Evolutionary conservation across 2,113 vertebrate genomes (phyloP), one percentile per base, ranked within the genome.

Genomic region (Pungitius pungitius): DNA sequence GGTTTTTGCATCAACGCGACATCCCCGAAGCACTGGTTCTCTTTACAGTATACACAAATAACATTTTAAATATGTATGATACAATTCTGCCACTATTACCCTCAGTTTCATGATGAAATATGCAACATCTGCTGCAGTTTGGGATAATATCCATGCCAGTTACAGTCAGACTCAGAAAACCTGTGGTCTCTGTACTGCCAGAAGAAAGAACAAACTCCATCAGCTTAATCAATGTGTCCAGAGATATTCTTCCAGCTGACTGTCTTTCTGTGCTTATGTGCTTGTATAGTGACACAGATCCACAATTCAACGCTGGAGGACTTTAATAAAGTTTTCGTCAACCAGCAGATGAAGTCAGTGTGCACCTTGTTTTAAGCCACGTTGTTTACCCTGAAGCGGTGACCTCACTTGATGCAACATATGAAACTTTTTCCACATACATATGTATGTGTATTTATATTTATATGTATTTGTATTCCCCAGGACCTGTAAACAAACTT

Each of bases 261-360:
- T 79, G 69, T 52, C 51, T n/a, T 72, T 33, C 57, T 51, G 56
- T 71, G 54, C 64, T 71, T 5, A 18, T 77, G 59, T 45, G 51
- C 55, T 37, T 63, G 49, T 70, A 26, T 69, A 69, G 58, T 37
- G 37, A 47, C 47, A 59, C 15, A 6, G 56, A 37, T 60, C 69
- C 43, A 40, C 33, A 17, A 6, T 49, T 49, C 27, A 49, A 30
- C 55, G 18, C n/a, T 24, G 15, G 2, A 57, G 2, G 54, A 33
- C n/a, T 68, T 24, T 35, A n/a, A n/a, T n/a, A n/a, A n/a, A n/a
- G n/a, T n/a, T n/a, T n/a, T n/a, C n/a, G n/a, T n/a, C 5, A 47
- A 47, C 43, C 43, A 18, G 43, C 45, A 9, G 45, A 47, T 47
- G 1, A 47, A 47, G 45, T n/a, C 45, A 9, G 42, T 18, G 43